These are phyloP conservation scores for Noturus placidus DNA, from an alignment of 2,113 vertebrate species.

Conservation along the genomic window DNA sequence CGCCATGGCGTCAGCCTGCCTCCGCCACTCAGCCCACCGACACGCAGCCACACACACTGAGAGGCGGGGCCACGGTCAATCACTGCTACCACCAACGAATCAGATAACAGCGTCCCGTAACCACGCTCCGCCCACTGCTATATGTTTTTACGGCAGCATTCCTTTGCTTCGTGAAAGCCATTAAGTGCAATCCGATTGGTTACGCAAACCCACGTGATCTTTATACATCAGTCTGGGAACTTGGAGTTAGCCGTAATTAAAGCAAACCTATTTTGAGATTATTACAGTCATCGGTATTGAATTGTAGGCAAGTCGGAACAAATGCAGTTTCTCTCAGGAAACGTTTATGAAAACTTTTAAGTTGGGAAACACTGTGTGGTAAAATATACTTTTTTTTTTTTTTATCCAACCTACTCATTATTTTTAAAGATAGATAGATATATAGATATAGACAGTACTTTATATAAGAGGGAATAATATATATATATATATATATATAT, in stretches of 20 bases:
- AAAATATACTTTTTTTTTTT: not conserved
- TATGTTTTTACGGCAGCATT: not conserved
- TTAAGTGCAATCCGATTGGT: not conserved
- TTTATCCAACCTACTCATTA: not conserved
- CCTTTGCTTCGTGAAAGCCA: not conserved
- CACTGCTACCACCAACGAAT: not conserved
- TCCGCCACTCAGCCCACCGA: not conserved
- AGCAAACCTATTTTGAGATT: not conserved
- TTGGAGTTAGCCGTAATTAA: not conserved
- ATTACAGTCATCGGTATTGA: not conserved
- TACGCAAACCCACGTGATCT: conserved; percentile 1
- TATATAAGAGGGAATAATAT: too few relatives aligned
- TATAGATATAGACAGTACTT: too few relatives aligned
- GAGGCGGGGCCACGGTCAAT: conserved; percentile 5
- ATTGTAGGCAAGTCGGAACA: not conserved
- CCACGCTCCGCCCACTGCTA: not conserved
- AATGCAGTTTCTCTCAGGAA: not conserved
- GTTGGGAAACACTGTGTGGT: not conserved
- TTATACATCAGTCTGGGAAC: not conserved
- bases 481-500: too few relatives aligned
- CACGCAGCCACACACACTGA: not conserved
- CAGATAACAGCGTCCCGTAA: not conserved
- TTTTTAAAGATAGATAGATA: not conserved
- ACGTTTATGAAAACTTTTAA: not conserved
- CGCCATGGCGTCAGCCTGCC: conserved; percentile 33